Percentiles rank a stretch among this genome's conserved stretches.
These are phyloP conservation scores for Myanophis thanlyinensis DNA, from an alignment of 2,113 vertebrate species.

Conservation along the genomic window DNA sequence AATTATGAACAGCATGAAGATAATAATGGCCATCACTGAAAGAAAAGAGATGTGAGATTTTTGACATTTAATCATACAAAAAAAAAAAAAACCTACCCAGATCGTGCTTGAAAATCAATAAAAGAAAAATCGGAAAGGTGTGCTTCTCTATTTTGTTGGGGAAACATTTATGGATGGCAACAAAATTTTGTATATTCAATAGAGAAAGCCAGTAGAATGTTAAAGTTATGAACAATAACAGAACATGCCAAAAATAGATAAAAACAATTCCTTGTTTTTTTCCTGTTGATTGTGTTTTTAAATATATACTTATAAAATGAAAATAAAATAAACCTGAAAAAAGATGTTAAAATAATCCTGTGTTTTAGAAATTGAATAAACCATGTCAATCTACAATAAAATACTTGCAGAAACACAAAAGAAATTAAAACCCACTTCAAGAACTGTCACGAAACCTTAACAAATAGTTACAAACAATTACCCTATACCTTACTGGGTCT, in stretches of 20 bases:
- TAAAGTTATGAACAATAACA: neutral
- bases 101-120: neutral
- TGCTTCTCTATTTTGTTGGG: neutral
- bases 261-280: neutral
- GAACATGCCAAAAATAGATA: neutral
- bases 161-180: no score
- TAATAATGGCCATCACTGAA: neutral
- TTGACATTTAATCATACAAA: neutral
- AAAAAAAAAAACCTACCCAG: neutral
- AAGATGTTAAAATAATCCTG: neutral
- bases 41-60: neutral
- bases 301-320: neutral
- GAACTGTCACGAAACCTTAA: neutral
- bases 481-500: neutral
- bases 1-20: neutral
- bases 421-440: neutral
- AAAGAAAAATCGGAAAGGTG: neutral
- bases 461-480: neutral
- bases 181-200: no score
- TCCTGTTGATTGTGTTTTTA: neutral
- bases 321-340: neutral
- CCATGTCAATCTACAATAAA: neutral
- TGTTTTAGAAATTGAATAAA: neutral
- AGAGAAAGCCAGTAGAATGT: no score
- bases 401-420: neutral